These are phyloP conservation scores for Exocentrus adspersus DNA, from an alignment of 2,888 invertebrate species.

Conservation along the genomic window DNA sequence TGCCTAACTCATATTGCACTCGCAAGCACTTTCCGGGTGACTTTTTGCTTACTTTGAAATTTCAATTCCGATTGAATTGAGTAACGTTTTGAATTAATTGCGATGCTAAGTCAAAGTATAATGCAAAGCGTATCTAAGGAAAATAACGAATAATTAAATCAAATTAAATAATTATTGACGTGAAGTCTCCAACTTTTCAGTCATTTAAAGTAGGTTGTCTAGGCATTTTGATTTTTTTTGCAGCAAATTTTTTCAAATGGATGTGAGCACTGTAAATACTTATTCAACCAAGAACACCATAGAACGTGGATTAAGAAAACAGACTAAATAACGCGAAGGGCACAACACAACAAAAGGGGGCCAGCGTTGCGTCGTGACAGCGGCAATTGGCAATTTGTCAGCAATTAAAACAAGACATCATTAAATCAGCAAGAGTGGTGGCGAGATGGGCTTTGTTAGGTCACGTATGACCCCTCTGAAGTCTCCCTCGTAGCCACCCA, in stretches of 20 bases:
- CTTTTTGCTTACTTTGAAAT: slow-evolving; percentile 46
- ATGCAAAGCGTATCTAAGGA: no score
- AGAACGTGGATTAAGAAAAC: slow-evolving; percentile 34
- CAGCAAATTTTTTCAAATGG: no score
- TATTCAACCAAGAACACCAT: neutral
- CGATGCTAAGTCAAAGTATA: no score
- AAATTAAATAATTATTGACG: no score
- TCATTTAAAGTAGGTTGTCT: no score
- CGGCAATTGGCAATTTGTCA: slow-evolving; percentile 64
- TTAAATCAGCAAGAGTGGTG: slow-evolving; percentile 62
- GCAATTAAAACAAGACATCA: slow-evolving; percentile 66
- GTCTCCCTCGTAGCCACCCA: slow-evolving; percentile 35
- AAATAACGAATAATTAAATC: no score
- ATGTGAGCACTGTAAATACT: neutral
- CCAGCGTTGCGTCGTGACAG: slow-evolving; percentile 37
- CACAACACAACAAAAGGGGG: slow-evolving; percentile 28
- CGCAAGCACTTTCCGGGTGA: slow-evolving; percentile 54
- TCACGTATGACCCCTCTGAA: slow-evolving; percentile 60
- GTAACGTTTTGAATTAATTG: neutral
- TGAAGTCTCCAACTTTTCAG: no score
- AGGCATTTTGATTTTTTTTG: no score
- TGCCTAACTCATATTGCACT: slow-evolving; percentile 53
- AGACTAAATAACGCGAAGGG: slow-evolving; percentile 34
- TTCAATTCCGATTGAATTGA: slow-evolving; percentile 11
- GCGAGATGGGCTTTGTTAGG: slow-evolving; percentile 63